Evolutionary conservation across 2,113 vertebrate genomes (phyloP), one percentile per base, ranked within the genome.

Genomic region (Nesogale talazaci): DNA sequence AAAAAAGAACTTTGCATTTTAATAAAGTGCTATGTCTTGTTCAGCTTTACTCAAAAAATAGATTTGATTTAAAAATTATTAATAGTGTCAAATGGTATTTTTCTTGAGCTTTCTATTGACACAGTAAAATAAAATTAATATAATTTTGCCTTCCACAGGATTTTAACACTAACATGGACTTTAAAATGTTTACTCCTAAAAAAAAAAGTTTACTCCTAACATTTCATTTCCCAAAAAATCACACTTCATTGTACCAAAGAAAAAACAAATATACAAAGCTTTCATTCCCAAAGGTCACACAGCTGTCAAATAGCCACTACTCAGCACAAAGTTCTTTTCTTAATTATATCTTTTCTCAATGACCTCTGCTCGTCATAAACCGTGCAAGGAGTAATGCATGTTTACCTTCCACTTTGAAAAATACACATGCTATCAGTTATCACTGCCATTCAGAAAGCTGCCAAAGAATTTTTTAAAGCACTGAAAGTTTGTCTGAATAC

Each of bases 61-160:
- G 77, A 69, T 52, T 67, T 79, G 10, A 89, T 34, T 83, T 67
- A 93, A 90, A 52, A 83, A 83, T 40, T 70, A 94, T 23, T 36
- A 90, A 83, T 88, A 88, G 22, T 78, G 81, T 20, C 92, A 75
- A 78, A 90, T 67, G 16, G 67, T 70, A 81, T 80, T 90, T 75
- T 93, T 34, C 63, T 23, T 90, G 22, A 61, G 59, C 22, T 61
- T 61, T 20, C 59, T 2, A 52, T 61, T 94, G 46, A 27, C n/a
- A 82, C 77, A 89, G 2, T 83, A 38, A 95, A 93, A 93, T 70
- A 83, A 93, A 97, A 83, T 52, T 80, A 89, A 93, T 40, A 11
- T 69, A 36, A 81, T 92, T 19, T 19, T 86, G n/a, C 29, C 83
- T 89, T 84, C 36, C 67, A 92, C 8, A 80, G 36, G 81, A 83